Evolutionary conservation across 2,888 invertebrate genomes (phyloP).

Genomic region (Empis livida): DNA sequence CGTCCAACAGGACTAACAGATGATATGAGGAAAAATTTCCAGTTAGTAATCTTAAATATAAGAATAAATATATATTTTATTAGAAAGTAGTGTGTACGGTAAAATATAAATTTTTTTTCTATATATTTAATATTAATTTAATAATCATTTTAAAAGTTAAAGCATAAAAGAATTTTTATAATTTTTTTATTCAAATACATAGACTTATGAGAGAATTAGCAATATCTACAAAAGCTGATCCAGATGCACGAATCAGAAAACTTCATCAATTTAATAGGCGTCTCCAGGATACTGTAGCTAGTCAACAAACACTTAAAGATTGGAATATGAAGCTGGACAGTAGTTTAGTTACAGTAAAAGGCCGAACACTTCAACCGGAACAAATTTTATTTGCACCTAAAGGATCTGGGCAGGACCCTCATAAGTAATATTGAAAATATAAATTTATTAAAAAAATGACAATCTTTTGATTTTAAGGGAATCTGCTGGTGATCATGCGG

Average conservation of each 20-base stretch:
- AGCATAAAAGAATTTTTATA: neutral
- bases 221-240: constrained; percentile 64
- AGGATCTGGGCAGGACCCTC: neutral
- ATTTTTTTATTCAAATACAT: neutral
- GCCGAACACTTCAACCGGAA: constrained; percentile 52
- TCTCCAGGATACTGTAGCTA: constrained; percentile 40
- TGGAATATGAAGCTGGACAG: constrained; percentile 61
- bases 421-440: too few relatives aligned
- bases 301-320: constrained; percentile 45
- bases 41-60: constrained; percentile 38
- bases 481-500: constrained; percentile 45
- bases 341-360: constrained; percentile 48
- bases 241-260: constrained; percentile 52
- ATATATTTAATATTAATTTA: too few relatives aligned
- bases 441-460: neutral
- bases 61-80: too few relatives aligned
- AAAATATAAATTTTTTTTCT: too few relatives aligned
- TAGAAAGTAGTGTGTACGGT: too few relatives aligned
- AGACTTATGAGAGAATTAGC: constrained; percentile 55
- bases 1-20: constrained; percentile 71
- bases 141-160: too few relatives aligned
- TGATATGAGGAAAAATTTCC: constrained; percentile 48
- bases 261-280: constrained; percentile 53
- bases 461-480: constrained; percentile 14
- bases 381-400: constrained; percentile 41